Base-by-base conservation (phyloP, 2,888 invertebrate species). In the Mythimna pallens region DNA sequence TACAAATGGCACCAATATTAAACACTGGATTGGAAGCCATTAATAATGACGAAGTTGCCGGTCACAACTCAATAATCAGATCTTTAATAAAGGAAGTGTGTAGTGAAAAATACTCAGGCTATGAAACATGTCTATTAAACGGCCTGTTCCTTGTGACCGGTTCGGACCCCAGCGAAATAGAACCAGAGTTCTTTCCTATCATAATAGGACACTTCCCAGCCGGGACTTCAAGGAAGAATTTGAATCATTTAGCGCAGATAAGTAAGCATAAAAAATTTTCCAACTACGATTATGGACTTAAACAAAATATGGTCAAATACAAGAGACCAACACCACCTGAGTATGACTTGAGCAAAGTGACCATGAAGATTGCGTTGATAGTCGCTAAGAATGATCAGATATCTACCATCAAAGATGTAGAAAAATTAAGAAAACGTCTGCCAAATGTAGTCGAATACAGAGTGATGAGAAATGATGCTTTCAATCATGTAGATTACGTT, bases 401-500 rank as follows among this genome's bases (percentile, higher is more conserved):
- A 20, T 87, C 92, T 0, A 85, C 86, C 4, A 47, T 90, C 3
- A 69, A 81, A 36, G 92, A 93, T 59, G 90, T 89, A 0, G 68
- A 78, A 1, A 65, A 73, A 0, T 69, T 93, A 4, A 82, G 74
- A 9, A 65, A 74, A 0, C 65, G 77, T 5, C 73, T 93, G 10
- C 90, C 90, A 0, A 91, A 92, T 22, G 88, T 92, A 0, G 76
- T 78, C 3, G 78, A 81, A 0, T 87, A 85, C 66, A 76, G 63
- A 22, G 74, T 87, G 3, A 74, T 89, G 63, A 54, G 83, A 5
- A 70, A 76, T 3, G 52, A 58, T 0, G 30, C 57, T 3, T 92
- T 88, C 79, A 90, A 86, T 62, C 93, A 93, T 57, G 66, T 91
- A 6, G 93, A 92, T 55, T 88, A 88, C 34, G 59, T 91, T n/a